A percentile compares a stretch with the other conserved stretches of the same genome.
Conservation (phyloP, 2,888 invertebrate species). For the Nymphalis polychloros region DNA sequence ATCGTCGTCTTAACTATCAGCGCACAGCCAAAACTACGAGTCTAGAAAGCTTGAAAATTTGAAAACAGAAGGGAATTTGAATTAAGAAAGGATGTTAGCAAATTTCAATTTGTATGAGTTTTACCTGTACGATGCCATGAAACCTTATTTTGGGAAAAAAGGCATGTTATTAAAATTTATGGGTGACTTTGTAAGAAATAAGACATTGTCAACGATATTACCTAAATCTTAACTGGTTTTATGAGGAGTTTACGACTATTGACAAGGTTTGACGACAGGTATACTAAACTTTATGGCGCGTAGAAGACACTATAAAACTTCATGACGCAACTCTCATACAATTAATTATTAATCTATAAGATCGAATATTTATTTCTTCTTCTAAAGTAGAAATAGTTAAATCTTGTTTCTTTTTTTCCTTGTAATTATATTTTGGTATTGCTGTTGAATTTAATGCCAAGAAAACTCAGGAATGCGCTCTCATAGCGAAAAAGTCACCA, state of each 20-base stretch:
- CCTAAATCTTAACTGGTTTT: slow-evolving; percentile 38
- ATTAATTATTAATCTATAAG: background rate
- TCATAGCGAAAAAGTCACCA: no score
- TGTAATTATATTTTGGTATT: no score
- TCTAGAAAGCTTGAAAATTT: no score
- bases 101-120: no score
- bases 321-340: background rate
- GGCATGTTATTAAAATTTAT: background rate
- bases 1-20: no score
- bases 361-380: background rate
- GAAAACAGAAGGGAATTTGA: no score
- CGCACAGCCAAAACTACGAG: no score
- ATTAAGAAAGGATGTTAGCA: no score
- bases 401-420: background rate
- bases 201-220: slow-evolving; percentile 18
- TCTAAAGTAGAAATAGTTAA: background rate
- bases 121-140: no score
- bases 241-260: slow-evolving; percentile 49
- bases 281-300: slow-evolving; percentile 27
- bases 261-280: slow-evolving; percentile 43
- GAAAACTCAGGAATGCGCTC: no score
- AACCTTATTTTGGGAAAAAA: no score
- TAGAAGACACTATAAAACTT: slow-evolving; percentile 7
- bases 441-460: no score
- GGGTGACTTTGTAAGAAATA: background rate